phyloP scores from a whole-genome alignment of 2,113 vertebrate genomes.

The Nansenia antarctica region DNA sequence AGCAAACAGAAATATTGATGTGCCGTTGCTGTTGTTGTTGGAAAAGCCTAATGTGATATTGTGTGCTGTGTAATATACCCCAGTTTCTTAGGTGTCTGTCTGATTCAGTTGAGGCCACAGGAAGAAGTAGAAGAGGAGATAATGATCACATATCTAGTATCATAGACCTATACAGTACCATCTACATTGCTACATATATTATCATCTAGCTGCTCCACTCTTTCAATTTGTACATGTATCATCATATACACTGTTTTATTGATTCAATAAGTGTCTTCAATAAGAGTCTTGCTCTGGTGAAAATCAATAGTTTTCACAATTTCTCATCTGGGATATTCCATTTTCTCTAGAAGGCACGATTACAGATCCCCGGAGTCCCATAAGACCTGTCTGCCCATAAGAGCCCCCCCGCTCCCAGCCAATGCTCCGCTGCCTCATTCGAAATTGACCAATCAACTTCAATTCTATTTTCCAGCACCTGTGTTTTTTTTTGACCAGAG shows the following conservation, averaged over 20 bases:
- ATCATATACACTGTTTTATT: background rate
- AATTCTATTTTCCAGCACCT: slow-evolving; percentile 41
- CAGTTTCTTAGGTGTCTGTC: slow-evolving; percentile 5
- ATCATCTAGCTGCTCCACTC: background rate
- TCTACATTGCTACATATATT: background rate
- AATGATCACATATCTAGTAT: background rate
- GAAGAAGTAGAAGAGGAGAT: background rate
- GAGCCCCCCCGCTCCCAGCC: background rate
- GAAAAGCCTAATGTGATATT: slow-evolving; percentile 4
- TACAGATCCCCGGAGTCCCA: background rate
- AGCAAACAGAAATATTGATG: slow-evolving; percentile 40
- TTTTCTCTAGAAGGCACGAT: background rate
- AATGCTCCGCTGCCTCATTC: slow-evolving; percentile 26
- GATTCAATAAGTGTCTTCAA: background rate
- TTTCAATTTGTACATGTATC: background rate
- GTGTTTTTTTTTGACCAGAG: slow-evolving; percentile 40
- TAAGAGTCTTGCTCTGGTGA: background rate
- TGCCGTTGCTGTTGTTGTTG: slow-evolving; percentile 2
- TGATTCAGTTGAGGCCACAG: background rate
- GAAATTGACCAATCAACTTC: slow-evolving; percentile 33
- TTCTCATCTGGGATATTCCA: background rate
- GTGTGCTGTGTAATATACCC: background rate
- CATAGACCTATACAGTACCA: background rate
- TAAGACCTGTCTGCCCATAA: background rate
- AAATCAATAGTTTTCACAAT: background rate